Evolutionary conservation across 2,888 invertebrate genomes (phyloP).

Genomic region (Charanyca ferruginea): DNA sequence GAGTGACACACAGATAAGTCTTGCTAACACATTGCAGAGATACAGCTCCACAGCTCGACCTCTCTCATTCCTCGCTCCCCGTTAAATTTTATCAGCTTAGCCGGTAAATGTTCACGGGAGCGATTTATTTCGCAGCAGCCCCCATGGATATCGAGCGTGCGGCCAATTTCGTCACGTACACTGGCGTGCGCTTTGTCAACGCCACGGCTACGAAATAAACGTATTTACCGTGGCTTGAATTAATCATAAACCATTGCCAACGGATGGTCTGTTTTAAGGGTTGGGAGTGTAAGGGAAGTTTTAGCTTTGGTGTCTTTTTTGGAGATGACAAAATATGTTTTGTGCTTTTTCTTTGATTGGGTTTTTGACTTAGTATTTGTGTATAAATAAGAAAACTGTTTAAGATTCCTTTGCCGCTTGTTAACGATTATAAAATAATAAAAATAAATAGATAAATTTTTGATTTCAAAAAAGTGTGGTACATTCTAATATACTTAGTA

Average conservation of each 20-base stretch:
- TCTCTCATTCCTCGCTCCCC: constrained; percentile 37
- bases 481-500: too few species aligned
- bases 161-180: constrained; percentile 68
- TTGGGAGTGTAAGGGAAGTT: constrained; percentile 5
- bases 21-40: constrained; percentile 19
- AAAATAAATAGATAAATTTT: too few species aligned
- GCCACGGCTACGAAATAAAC: constrained; percentile 67
- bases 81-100: constrained; percentile 55
- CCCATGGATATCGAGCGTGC: constrained; percentile 60
- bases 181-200: constrained; percentile 67
- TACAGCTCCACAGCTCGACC: constrained; percentile 19
- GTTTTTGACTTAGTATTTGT: background rate
- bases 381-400: too few species aligned
- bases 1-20: constrained; percentile 8
- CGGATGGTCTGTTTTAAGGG: constrained; percentile 50
- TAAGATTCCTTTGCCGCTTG: too few species aligned
- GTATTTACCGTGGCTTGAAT: constrained; percentile 70
- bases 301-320: background rate
- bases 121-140: constrained; percentile 56
- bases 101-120: constrained; percentile 57
- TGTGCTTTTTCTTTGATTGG: background rate
- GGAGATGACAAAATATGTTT: background rate
- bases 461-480: too few species aligned
- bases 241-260: constrained; percentile 66
- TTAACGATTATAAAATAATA: too few species aligned